These are phyloP conservation scores for Cryptus viduatorius DNA, from an alignment of 2,888 invertebrate species.

Conservation along the genomic window DNA sequence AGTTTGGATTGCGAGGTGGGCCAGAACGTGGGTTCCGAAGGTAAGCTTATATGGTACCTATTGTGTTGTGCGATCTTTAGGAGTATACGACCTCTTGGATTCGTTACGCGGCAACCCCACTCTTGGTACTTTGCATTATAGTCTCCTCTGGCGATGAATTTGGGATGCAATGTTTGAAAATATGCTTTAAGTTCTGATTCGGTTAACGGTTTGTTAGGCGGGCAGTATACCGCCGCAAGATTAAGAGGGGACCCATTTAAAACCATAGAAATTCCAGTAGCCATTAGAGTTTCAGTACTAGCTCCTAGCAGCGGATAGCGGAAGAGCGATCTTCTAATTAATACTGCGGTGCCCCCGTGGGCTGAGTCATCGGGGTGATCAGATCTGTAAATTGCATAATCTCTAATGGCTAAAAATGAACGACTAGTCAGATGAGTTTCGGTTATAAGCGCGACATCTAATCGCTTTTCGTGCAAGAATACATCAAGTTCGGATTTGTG, in stretches of 20 bases:
- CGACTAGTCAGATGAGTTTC: conserved; percentile 64
- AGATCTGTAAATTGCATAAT: conserved; percentile 54
- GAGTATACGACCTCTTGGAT: conserved; percentile 44
- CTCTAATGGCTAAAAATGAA: conserved; percentile 59
- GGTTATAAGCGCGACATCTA: conserved; percentile 44
- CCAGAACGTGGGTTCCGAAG: conserved; percentile 71
- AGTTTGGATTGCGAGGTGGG: conserved; percentile 69
- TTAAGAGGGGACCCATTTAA: conserved; percentile 26
- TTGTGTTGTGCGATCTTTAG: conserved; percentile 3
- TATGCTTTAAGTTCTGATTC: conserved; percentile 40
- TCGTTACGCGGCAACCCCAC: conserved; percentile 69
- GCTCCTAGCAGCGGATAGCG: conserved; percentile 56
- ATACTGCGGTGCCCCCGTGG: conserved; percentile 63
- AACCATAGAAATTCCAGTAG: conserved; percentile 63
- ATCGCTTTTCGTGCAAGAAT: conserved; percentile 43
- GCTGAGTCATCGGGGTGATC: conserved; percentile 66
- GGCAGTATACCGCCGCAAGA: conserved; percentile 51
- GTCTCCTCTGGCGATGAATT: conserved; percentile 63
- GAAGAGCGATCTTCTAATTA: conserved; percentile 63
- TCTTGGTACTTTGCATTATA: conserved; percentile 63
- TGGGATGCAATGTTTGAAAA: conserved; percentile 57
- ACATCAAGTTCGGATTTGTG: conserved; percentile 6
- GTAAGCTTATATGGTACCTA: conserved; percentile 39
- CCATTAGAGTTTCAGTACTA: conserved; percentile 56
- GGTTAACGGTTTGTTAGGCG: conserved; percentile 36